Conservation (phyloP, 2,113 vertebrate genomes). For the Panurus biarmicus region DNA sequence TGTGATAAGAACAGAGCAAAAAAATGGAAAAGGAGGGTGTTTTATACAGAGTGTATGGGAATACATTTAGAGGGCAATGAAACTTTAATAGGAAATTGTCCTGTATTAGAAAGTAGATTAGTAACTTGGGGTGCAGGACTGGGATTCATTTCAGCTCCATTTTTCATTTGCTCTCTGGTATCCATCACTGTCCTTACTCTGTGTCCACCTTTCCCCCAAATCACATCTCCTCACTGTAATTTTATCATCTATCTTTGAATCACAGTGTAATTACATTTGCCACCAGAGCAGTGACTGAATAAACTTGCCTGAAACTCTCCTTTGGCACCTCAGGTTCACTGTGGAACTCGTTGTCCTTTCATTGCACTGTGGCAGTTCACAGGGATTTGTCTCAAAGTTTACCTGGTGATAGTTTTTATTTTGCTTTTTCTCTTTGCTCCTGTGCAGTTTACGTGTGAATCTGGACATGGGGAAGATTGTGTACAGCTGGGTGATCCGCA, state of each 20-base stretch:
- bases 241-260: background rate
- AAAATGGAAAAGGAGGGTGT: background rate
- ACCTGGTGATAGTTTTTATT: background rate
- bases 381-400: background rate
- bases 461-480: slow-evolving; percentile 99
- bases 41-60: background rate
- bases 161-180: background rate
- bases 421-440: background rate
- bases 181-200: background rate
- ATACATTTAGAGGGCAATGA: background rate
- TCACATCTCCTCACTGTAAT: background rate
- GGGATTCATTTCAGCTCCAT: background rate
- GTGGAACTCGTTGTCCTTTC: rapidly evolving
- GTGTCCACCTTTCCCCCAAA: background rate
- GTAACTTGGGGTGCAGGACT: background rate
- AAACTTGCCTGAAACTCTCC: background rate
- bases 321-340: background rate
- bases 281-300: background rate
- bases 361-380: background rate
- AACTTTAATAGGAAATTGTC: background rate
- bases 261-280: background rate
- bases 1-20: background rate
- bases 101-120: background rate
- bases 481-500: slow-evolving; percentile 97
- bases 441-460: slow-evolving; percentile 86